Conservation (phyloP, 2,797 vertebrate species). For the Helicolenus hilgendorfi region DNA sequence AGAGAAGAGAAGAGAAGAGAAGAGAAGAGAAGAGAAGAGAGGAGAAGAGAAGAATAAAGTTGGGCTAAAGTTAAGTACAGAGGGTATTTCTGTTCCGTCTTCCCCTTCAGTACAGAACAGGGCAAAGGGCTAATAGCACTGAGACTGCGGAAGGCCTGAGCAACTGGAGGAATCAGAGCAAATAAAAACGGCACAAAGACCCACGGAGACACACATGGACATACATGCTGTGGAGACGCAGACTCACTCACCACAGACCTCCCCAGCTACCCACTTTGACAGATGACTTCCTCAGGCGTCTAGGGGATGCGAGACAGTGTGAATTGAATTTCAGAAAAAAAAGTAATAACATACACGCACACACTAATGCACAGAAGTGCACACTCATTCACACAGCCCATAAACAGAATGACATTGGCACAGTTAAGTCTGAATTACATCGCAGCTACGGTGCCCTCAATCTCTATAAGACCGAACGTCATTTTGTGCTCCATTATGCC, state of each 20-base stretch:
- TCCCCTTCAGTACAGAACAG: constrained; percentile 41
- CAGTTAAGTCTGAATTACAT: constrained; percentile 56
- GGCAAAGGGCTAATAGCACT: constrained; percentile 76
- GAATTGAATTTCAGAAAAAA: constrained; percentile 65
- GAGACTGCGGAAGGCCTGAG: constrained; percentile 65
- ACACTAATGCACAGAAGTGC: constrained; percentile 1
- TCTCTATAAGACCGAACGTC: constrained; percentile 28
- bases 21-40: background rate
- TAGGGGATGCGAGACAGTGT: constrained; percentile 51
- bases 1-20: background rate
- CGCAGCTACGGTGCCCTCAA: constrained; percentile 48
- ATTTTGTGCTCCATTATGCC: constrained; percentile 33
- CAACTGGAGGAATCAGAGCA: constrained; percentile 74
- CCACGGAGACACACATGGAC: constrained; percentile 20
- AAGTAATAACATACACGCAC: background rate
- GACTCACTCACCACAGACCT: constrained; percentile 37
- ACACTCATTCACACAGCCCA: constrained; percentile 3
- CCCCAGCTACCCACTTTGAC: constrained; percentile 48
- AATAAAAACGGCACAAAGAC: constrained; percentile 61
- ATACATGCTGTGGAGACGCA: constrained; percentile 12
- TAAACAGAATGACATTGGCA: constrained; percentile 59
- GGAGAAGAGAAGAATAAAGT: background rate
- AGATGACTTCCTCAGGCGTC: constrained; percentile 63
- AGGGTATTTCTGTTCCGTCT: constrained; percentile 27
- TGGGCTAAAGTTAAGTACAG: constrained; percentile 17